phyloP scores from a whole-genome alignment of 2,888 invertebrate genomes.

The Trissoscelio sp. region DNA sequence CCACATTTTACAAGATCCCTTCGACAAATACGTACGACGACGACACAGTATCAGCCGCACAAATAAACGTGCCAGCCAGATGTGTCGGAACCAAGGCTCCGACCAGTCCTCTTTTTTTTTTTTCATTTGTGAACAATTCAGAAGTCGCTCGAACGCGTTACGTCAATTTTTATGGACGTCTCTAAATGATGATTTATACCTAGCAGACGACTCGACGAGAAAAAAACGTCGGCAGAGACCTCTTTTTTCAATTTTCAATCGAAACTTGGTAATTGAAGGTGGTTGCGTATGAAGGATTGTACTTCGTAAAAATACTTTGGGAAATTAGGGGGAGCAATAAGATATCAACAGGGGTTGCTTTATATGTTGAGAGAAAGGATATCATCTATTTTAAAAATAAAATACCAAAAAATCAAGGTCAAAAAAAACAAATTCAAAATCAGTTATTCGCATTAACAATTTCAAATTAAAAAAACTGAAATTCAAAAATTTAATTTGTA shows the following conservation, averaged over 20 bases:
- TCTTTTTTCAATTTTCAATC: constrained; percentile 15
- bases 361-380: too few relatives aligned
- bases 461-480: too few relatives aligned
- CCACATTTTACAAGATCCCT: constrained; percentile 66
- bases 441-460: too few relatives aligned
- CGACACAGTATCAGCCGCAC: constrained; percentile 48
- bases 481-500: too few relatives aligned
- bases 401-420: too few relatives aligned
- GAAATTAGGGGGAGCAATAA: too few relatives aligned
- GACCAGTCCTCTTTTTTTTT: constrained; percentile 30
- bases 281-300: background rate
- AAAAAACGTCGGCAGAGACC: background rate
- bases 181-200: constrained; percentile 38
- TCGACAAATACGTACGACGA: constrained; percentile 64
- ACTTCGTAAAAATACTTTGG: too few relatives aligned
- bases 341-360: too few relatives aligned
- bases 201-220: background rate
- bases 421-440: too few relatives aligned
- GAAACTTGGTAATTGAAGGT: constrained; percentile 2
- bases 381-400: too few relatives aligned
- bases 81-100: constrained; percentile 46
- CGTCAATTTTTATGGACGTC: constrained; percentile 34
- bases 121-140: constrained; percentile 40
- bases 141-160: constrained; percentile 8
- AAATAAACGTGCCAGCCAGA: constrained; percentile 66